phyloP scores from a whole-genome alignment of 2,888 invertebrate genomes.

The Prenolepis imparis region DNA sequence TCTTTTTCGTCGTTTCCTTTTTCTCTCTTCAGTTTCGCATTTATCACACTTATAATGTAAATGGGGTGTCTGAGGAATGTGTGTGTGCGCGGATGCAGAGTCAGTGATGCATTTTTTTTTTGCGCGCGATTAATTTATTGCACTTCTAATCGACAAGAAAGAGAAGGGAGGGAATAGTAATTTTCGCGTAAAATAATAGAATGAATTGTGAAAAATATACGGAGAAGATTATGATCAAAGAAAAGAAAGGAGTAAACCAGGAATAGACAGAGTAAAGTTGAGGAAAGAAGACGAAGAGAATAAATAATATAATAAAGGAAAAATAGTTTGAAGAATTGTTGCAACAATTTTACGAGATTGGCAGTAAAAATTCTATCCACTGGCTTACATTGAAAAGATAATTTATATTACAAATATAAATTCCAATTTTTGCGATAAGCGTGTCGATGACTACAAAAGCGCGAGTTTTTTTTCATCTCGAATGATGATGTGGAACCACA shows the following conservation, averaged over 20 bases:
- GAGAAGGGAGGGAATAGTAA: conserved; percentile 16
- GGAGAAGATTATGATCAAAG: conserved; percentile 8
- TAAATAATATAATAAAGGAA: conserved; percentile 43
- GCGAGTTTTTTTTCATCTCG: background rate
- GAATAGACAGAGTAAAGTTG: too few relatives aligned
- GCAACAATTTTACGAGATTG: background rate
- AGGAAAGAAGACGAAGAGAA: too few relatives aligned
- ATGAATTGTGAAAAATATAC: background rate
- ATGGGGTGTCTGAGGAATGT: conserved; percentile 80
- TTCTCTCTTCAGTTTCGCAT: conserved; percentile 62
- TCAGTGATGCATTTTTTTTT: conserved; percentile 57
- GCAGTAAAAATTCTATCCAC: background rate
- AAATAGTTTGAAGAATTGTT: background rate
- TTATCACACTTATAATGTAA: conserved; percentile 75
- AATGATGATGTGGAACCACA: background rate
- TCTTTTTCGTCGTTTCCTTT: conserved; percentile 6
- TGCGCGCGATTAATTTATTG: conserved; percentile 42
- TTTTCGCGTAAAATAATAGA: background rate
- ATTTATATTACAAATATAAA: conserved; percentile 5
- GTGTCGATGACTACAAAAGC: conserved; percentile 28
- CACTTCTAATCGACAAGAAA: conserved; percentile 64
- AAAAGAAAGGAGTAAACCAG: too few relatives aligned
- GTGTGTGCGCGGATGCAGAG: conserved; percentile 75
- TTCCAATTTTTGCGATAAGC: background rate
- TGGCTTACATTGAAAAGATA: conserved; percentile 14